phyloP scores from a whole-genome alignment of 2,888 invertebrate species.

The Cheilosia scutellata region DNA sequence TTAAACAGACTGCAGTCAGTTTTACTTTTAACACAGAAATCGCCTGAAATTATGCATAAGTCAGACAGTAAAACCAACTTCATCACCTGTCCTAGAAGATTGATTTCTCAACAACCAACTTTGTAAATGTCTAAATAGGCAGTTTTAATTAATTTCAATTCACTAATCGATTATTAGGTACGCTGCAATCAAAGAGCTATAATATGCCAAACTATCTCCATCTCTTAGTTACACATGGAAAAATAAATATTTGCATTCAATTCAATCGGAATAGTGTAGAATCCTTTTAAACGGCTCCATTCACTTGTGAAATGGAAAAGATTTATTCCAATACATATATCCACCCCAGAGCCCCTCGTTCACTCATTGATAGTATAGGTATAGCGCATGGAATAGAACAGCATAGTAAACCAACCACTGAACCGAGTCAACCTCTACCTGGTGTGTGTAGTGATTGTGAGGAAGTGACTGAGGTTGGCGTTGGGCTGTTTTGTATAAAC shows the following conservation, averaged over 20 bases:
- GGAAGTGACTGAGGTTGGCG: constrained; percentile 35
- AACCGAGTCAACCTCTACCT: constrained; percentile 59
- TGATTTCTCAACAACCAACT: too few species aligned
- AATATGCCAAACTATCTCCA: constrained; percentile 39
- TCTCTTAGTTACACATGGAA: constrained; percentile 61
- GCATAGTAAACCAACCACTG: constrained; percentile 50
- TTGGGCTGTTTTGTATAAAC: constrained; percentile 24
- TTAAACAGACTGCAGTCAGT: too few species aligned
- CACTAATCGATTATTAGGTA: neutral
- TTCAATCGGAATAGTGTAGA: constrained; percentile 73
- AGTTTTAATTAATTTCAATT: neutral
- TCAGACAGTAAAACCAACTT: too few species aligned
- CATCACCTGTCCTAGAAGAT: too few species aligned
- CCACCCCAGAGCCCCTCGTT: constrained; percentile 4
- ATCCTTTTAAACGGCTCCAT: constrained; percentile 76
- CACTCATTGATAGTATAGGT: constrained; percentile 18
- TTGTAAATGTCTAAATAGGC: neutral
- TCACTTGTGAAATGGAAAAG: constrained; percentile 82
- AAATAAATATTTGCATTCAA: constrained; percentile 73
- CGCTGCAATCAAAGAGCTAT: constrained; percentile 1
- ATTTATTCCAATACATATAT: constrained; percentile 80
- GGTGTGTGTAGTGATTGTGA: constrained; percentile 58
- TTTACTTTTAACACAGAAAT: too few species aligned
- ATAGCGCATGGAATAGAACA: constrained; percentile 27
- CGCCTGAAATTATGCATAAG: too few species aligned